These are phyloP conservation scores for Drosophila nasuta DNA, from an alignment of 1,140 invertebrate species.

Conservation along the genomic window DNA sequence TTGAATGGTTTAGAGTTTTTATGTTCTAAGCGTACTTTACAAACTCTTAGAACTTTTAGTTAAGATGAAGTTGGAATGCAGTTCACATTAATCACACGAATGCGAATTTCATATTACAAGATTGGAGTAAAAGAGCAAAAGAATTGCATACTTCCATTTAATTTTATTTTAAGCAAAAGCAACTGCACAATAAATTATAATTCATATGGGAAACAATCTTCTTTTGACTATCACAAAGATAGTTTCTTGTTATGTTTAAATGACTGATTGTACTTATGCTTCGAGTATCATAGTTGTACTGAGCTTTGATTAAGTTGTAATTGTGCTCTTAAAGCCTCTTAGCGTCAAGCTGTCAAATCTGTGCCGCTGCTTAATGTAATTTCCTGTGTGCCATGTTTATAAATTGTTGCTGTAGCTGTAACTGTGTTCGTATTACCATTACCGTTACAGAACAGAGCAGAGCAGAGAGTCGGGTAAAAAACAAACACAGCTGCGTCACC, in stretches of 20 bases:
- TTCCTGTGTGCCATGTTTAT: conserved; percentile 53
- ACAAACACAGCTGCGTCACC: conserved; percentile 40
- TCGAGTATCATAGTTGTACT: background rate
- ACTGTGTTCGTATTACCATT: conserved; percentile 21
- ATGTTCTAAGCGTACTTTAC: too few relatives aligned
- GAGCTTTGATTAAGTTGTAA: conserved; percentile 26
- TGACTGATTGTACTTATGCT: background rate
- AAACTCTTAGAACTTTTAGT: too few relatives aligned
- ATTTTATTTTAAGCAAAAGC: too few relatives aligned
- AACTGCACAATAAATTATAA: too few relatives aligned
- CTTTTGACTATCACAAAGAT: background rate
- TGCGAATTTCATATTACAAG: too few relatives aligned
- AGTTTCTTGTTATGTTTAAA: background rate
- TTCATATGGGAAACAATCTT: background rate
- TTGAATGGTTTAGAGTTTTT: background rate
- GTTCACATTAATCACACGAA: too few relatives aligned
- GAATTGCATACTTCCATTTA: too few relatives aligned
- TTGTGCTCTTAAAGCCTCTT: conserved; percentile 11
- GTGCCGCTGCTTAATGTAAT: conserved; percentile 64
- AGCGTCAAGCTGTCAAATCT: conserved; percentile 34
- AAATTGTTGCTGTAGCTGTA: conserved; percentile 27
- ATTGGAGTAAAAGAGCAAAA: too few relatives aligned
- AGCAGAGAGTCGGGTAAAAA: conserved; percentile 5
- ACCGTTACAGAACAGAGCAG: conserved; percentile 18
- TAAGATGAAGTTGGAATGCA: too few relatives aligned